Evolutionary conservation across 2,888 invertebrate species (phyloP).

Genomic region (Hypena proboscidalis): DNA sequence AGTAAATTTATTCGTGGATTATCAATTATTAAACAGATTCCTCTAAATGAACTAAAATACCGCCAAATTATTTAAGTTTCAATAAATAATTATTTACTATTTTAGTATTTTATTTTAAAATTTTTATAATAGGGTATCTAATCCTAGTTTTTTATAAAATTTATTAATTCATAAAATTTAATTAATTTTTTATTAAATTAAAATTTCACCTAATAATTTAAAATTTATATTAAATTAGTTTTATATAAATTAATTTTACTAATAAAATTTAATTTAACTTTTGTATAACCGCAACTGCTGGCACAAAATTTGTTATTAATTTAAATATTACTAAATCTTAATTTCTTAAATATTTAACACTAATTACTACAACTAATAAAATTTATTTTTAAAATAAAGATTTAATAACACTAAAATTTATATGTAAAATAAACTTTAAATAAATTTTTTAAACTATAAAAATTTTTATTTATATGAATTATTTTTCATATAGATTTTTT

Average conservation of each 20-base stretch:
- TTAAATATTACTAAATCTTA: constrained; percentile 85
- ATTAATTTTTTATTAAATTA: constrained; percentile 73
- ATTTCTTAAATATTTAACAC: constrained; percentile 85
- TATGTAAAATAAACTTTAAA: constrained; percentile 83
- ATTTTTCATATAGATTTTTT: constrained; percentile 60
- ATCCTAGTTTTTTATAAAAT: constrained; percentile 86
- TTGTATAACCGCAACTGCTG: constrained; percentile 90
- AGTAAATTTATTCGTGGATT: constrained; percentile 86
- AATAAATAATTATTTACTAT: constrained; percentile 85
- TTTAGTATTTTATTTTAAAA: constrained; percentile 79
- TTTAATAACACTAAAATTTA: constrained; percentile 77
- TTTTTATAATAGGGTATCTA: constrained; percentile 89
- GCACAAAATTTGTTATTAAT: constrained; percentile 88
- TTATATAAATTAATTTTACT: constrained; percentile 66
- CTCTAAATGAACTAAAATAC: constrained; percentile 89
- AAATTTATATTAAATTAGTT: constrained; percentile 62
- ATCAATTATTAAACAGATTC: constrained; percentile 89
- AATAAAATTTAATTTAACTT: constrained; percentile 84
- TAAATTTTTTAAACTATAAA: constrained; percentile 80
- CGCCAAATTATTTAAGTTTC: constrained; percentile 89
- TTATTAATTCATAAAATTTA: constrained; percentile 66
- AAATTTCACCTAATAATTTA: constrained; percentile 86
- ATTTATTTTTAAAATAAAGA: constrained; percentile 73
- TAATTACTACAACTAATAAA: constrained; percentile 67
- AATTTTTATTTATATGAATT: constrained; percentile 64